Evolutionary conservation across 2,113 vertebrate species (phyloP), one percentile per base, ranked within the genome.

Genomic region (Phalacrocorax brasilianus): DNA sequence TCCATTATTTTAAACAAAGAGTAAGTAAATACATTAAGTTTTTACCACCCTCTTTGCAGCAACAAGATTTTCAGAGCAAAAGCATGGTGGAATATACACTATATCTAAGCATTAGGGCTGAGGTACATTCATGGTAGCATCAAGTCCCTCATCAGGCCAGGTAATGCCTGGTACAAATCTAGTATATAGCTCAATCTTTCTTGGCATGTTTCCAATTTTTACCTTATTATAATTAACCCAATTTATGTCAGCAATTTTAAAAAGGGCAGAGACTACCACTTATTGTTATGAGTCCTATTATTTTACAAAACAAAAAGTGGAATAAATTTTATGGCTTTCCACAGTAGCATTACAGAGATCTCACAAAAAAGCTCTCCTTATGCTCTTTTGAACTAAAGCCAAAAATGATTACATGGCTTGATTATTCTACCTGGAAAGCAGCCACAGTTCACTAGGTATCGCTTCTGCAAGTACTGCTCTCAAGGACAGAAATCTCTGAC

Each of bases 351-450:
- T 77, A 74, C 38, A 72, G 38, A 89, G 59, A 81, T 86, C 44
- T 80, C 73, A 74, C 63, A 61, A n/a, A 70, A 81, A n/a, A 61
- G 11, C 63, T 83, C 67, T 45, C 79, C 72, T 91, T 71, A 82
- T n/a, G 7, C 40, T 62, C 65, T 71, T 73, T n/a, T 75, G 79
- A 86, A 75, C 47, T 35, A 11, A 55, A 81, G 80, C 88, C 82
- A 95, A 47, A 59, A 92, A 72, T 67, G 17, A 63, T 85, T 67
- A 26, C 5, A 16, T 30, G 53, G 74, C 84, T 95, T 84, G 71
- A 88, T 61, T 74, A 44, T 40, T 86, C 82, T 33, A 66, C 47
- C 76, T 93, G 82, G 93, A 92, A 86, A 95, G 33, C 79, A 91
- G 93, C 47, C 68, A 38, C 50, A 55, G 72, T 27, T 74, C 33